These are phyloP conservation scores for Amphiprion percula DNA, from an alignment of 2,113 vertebrate genomes.

Conservation along the genomic window DNA sequence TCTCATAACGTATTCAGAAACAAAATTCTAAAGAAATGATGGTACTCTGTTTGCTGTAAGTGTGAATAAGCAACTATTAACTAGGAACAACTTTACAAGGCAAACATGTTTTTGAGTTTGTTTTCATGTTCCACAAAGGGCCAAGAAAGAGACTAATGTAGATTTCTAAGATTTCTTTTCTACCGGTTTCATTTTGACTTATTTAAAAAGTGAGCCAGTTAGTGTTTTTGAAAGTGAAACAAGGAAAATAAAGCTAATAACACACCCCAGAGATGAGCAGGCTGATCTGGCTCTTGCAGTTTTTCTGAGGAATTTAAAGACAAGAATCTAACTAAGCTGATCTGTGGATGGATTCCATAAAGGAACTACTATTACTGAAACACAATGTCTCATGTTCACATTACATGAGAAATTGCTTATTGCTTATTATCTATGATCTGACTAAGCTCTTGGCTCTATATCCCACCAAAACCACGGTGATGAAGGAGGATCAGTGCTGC, in stretches of 20 bases:
- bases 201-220: too few species aligned
- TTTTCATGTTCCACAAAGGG: neutral
- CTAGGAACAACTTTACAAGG: neutral
- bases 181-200: neutral
- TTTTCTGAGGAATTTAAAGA: neutral
- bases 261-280: neutral
- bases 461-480: constrained; percentile 39
- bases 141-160: neutral
- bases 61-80: neutral
- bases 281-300: constrained; percentile 1
- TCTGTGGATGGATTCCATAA: constrained; percentile 14
- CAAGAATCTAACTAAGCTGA: neutral
- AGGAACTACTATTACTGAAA: constrained; percentile 24
- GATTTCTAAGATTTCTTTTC: too few species aligned
- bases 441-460: constrained; percentile 45
- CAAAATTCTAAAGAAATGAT: too few species aligned
- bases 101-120: neutral
- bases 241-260: neutral
- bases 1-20: too few species aligned
- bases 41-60: too few species aligned
- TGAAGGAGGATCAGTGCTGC: constrained; percentile 45
- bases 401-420: constrained; percentile 39
- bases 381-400: constrained; percentile 27
- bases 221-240: neutral
- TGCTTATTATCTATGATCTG: constrained; percentile 58